Conservation (phyloP, 2,888 invertebrate species). For the Melolontha melolontha region DNA sequence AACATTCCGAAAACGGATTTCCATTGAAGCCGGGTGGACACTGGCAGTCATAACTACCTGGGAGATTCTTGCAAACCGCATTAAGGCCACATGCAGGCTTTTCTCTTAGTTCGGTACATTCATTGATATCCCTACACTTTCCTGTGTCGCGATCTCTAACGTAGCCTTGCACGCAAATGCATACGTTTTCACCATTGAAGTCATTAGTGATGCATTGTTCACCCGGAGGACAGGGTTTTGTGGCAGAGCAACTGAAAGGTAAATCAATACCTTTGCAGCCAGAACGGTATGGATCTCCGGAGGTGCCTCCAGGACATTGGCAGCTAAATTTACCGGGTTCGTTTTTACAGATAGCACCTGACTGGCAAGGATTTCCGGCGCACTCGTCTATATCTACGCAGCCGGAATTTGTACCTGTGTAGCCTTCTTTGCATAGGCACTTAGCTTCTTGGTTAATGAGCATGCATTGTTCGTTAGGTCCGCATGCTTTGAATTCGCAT, state of each 20-base stretch:
- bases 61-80: constrained; percentile 91
- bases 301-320: constrained; percentile 86
- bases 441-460: constrained; percentile 84
- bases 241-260: constrained; percentile 78
- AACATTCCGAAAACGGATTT: constrained; percentile 89
- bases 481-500: constrained; percentile 87
- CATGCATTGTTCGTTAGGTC: constrained; percentile 90
- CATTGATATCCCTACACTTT: constrained; percentile 87
- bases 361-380: constrained; percentile 81
- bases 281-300: constrained; percentile 83
- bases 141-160: constrained; percentile 79
- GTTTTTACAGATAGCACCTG: constrained; percentile 90
- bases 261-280: constrained; percentile 78
- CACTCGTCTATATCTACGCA: constrained; percentile 94
- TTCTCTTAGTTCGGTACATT: constrained; percentile 80
- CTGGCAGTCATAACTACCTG: constrained; percentile 93
- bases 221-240: constrained; percentile 83
- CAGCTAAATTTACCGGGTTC: constrained; percentile 88
- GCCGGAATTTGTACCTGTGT: constrained; percentile 78
- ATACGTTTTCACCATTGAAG: constrained; percentile 81
- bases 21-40: constrained; percentile 90
- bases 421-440: constrained; percentile 87
- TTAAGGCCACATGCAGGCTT: constrained; percentile 88
- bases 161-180: constrained; percentile 90
- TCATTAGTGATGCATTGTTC: constrained; percentile 88